Evolutionary conservation across 2,113 vertebrate genomes (phyloP), one percentile per base, ranked within the genome.

Genomic region (Theristicus caerulescens): DNA sequence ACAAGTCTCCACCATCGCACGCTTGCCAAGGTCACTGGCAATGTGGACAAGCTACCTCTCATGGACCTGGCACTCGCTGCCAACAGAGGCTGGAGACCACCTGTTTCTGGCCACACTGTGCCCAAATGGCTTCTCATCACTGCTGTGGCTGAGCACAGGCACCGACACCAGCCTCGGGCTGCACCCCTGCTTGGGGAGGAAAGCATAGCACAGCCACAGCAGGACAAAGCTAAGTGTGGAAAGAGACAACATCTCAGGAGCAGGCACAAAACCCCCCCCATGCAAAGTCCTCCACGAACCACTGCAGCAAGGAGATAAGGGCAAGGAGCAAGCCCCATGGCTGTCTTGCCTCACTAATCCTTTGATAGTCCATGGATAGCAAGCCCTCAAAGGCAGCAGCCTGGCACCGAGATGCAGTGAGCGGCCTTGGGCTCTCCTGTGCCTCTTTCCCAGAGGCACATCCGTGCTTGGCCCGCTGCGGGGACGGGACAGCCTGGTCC

Each of bases 341-440:
- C 67, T 59, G 19, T 7, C 62, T 67, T 67, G 27, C 47, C 47
- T 76, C 47, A 38, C 36, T 29, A 46, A 32, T 31, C 38, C 40
- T 77, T 69, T 46, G 47, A 24, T 2, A 80, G 21, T 9, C 31
- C 31, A 34, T 0, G 3, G 46, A 72, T 2, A 16, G 31, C 36
- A 82, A 54, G 71, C 25, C 38, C 65, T 78, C 17, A n/a, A 73
- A 65, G 49, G 78, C 73, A 91, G 72, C 54, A 89, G 69, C 59
- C 49, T 40, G 36, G 36, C 59, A 77, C 24, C 0, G 0, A 89
- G 72, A 40, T 1, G 4, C 42, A 85, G 55, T 0, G 0, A 70
- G 42, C 13, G 79, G 36, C 57, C 32, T 36, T 6, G 24, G 34
- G 73, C 34, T 62, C 24, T 74, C 44, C 67, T 84, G 40, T 2